Base-by-base conservation (phyloP, 2,797 vertebrate genomes). In the Limnodromus scolopaceus region DNA sequence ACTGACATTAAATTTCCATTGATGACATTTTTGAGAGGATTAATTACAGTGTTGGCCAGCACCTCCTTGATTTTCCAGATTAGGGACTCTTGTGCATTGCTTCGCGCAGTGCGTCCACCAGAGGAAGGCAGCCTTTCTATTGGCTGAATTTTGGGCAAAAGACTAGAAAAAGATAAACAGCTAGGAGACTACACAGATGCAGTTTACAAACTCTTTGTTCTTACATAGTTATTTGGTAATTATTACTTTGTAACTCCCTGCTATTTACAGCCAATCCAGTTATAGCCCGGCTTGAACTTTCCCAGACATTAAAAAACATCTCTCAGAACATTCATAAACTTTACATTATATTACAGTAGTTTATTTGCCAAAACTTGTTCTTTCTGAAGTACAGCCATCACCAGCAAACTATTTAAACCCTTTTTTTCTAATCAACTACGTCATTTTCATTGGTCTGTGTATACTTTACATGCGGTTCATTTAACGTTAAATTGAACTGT, bases 331-430 rank as follows among this genome's bases (percentile, higher is more conserved):
- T 74, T 82, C 45, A 74, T 87, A 91, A 89, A 85, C 89, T 71
- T 53, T 84, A 78, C 78, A 71, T 79, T 7, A 68, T 43, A 85
- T 80, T 92, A 85, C 91, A 93, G 17, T 25, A 65, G 48, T 41
- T 92, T 72, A 20, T 71, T 75, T 89, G 66, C 17, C 45, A 87
- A 78, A 92, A 91, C 41, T 43, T 68, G 11, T 88, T 87, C 48
- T 92, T 96, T 93, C 61, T 95, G 83, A 92, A 91, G 36, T 54
- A 65, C 6, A 75, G 61, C 24, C 82, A 69, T 84, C 45, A 80
- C 53, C 51, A 90, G 51, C 10, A 64, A 64, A 55, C 36, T 84
- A 58, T 48, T 66, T 34, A 55, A 92, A 27, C 25, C 2, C 3
- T 24, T 63, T 80, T 54, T 79, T 75, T n/a, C 79, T 60, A 76